Base-by-base conservation (phyloP, 2,797 vertebrate species). In the Balearica regulorum region DNA sequence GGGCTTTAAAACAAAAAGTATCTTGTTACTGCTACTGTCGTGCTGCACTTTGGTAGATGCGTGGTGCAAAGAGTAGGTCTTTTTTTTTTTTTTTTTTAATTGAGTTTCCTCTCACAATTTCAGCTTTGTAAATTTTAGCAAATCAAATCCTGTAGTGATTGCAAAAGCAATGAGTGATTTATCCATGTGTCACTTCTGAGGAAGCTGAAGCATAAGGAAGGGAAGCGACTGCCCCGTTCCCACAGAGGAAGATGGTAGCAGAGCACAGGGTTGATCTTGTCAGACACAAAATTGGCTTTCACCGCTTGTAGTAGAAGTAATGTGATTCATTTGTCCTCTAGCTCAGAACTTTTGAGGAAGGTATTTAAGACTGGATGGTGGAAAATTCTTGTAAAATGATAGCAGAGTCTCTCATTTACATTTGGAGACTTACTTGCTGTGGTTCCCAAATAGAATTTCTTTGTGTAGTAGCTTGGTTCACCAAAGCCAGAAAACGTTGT, bases 11-110 rank as follows among this genome's bases (percentile, higher is more conserved):
- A 20, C 24, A 7, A 11, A 1, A 53, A 37, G 11, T 6, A 29
- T 14, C 35, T 17, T 51, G 4, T 16, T 25, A 7, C 22, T 55
- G 65, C 44, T 15, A 4, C 39, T 1, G 7, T 15, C 0, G 0
- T 39, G 77, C 64, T n/a, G 68, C 1, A 3, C 13, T 28, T 1
- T 3, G 44, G 61, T 64, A 20, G 41, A 6, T 3, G 1, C 49
- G 5, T 0, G 0, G 17, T 26, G 28, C 15, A 22, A 55, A 26
- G 41, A 68, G 43, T 7, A 41, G 43, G 54, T 39, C 72, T 69
- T 39, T 35, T 84, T 25, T 81, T n/a, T 65, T 29, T 9, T 16
- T 53, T 60, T 73, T 65, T 84, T 25, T 81, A 31, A 55, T 29
- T 9, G 8, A 28, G 60, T 77, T 65, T 35, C n/a, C n/a, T 84